These are phyloP conservation scores for Heterotilapia buettikoferi DNA, from an alignment of 2,113 vertebrate species.

Conservation along the genomic window DNA sequence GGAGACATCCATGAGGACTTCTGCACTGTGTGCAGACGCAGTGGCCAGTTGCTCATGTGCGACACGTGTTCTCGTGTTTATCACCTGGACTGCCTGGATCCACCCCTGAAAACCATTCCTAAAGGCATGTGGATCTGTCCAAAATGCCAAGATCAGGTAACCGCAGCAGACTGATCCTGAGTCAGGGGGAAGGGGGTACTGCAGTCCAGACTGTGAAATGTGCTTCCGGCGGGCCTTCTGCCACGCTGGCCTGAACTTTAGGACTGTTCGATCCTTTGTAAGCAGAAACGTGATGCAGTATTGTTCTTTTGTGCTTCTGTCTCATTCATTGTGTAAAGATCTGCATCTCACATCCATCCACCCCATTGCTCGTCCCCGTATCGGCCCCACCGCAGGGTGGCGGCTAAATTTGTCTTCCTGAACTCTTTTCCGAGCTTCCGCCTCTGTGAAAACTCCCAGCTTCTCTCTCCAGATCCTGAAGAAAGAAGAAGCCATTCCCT, in stretches of 20 bases:
- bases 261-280: slow-evolving; percentile 75
- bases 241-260: slow-evolving; percentile 24
- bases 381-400: slow-evolving; percentile 40
- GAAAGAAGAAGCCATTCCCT: slow-evolving; percentile 98
- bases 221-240: slow-evolving; percentile 4
- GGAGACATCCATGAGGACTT: slow-evolving; percentile 99
- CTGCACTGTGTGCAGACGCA: slow-evolving; percentile 99
- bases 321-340: slow-evolving; percentile 65
- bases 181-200: slow-evolving; percentile 40
- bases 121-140: slow-evolving; percentile 99
- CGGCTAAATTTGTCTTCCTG: not conserved
- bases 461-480: slow-evolving; percentile 87
- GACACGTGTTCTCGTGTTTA: slow-evolving; percentile 99
- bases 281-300: slow-evolving; percentile 57
- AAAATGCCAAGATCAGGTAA: slow-evolving; percentile 99
- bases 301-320: slow-evolving; percentile 64
- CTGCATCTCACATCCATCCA: slow-evolving; percentile 68
- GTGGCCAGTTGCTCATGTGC: slow-evolving; percentile 99
- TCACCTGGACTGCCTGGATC: slow-evolving; percentile 98
- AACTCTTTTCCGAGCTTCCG: not conserved
- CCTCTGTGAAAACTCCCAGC: slow-evolving; percentile 30
- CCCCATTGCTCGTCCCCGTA: slow-evolving; percentile 48
- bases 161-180: slow-evolving; percentile 49
- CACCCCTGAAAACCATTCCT: slow-evolving; percentile 98
- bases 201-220: slow-evolving; percentile 29